A percentile compares a stretch with the other conserved stretches of the same genome.
Evolutionary conservation across 2,797 vertebrate genomes (phyloP).

Genomic region (Heterohyrax brucei): DNA sequence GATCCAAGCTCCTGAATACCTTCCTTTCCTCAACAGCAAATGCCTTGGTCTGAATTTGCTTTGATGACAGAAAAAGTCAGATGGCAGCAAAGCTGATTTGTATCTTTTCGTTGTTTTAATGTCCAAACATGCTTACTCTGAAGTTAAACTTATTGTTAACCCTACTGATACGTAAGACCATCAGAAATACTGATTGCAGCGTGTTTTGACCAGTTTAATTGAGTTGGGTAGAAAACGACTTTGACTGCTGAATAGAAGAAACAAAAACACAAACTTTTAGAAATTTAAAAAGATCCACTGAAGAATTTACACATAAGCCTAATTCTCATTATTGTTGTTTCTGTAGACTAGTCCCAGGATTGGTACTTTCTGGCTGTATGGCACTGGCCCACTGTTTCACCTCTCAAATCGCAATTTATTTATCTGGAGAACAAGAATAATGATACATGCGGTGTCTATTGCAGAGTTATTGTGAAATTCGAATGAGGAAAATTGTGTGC

Average conservation of each 20-base stretch:
- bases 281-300: constrained; percentile 5
- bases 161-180: background rate
- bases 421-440: constrained; percentile 34
- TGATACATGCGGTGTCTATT: background rate
- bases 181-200: background rate
- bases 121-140: background rate
- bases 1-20: background rate
- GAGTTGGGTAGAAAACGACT: background rate
- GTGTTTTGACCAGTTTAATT: background rate
- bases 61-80: constrained; percentile 51
- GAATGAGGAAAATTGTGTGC: background rate
- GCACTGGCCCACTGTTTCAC: background rate
- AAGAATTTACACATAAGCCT: background rate
- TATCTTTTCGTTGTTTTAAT: background rate
- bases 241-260: background rate
- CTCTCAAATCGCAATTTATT: constrained; percentile 22
- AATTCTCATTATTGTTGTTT: background rate
- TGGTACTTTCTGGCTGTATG: background rate
- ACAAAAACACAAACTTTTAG: background rate
- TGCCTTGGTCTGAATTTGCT: constrained; percentile 58
- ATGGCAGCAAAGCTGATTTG: background rate
- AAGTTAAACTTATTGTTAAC: background rate
- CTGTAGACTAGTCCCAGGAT: background rate
- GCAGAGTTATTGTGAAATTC: constrained; percentile 18
- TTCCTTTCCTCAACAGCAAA: background rate